Evolutionary conservation across 64 coral and sea anemone species (phyloP).

Genomic region (Dendronephthya gigantea): DNA sequence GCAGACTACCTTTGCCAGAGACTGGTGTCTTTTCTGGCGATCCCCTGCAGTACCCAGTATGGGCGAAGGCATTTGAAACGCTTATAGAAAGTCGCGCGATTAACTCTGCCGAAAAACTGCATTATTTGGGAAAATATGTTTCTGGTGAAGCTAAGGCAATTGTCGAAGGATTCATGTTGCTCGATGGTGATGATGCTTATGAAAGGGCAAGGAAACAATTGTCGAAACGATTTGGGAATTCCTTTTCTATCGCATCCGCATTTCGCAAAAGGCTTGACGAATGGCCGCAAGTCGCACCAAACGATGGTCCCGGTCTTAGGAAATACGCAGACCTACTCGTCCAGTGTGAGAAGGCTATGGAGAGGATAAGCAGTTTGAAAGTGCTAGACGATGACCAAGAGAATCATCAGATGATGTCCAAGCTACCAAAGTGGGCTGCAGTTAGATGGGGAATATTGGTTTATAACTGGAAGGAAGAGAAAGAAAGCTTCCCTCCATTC

Average conservation of each 20-base stretch:
- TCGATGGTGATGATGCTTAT: background rate
- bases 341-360: constrained; percentile 32
- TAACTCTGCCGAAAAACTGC: background rate
- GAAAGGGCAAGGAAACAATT: background rate
- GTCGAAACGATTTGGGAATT: background rate
- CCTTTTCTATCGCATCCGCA: background rate
- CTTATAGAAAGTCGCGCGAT: background rate
- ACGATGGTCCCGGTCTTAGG: background rate
- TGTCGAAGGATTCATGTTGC: background rate
- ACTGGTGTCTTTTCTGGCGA: background rate
- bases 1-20: background rate
- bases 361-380: constrained; percentile 24
- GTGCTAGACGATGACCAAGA: constrained; percentile 22
- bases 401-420: constrained; percentile 17
- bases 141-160: background rate
- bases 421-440: constrained; percentile 27
- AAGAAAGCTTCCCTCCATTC: constrained; percentile 18
- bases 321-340: constrained; percentile 34
- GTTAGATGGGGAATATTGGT: constrained; percentile 33
- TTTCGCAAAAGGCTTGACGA: background rate
- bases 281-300: background rate
- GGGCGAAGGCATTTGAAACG: background rate
- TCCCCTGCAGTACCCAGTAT: background rate
- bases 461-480: constrained; percentile 26
- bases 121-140: background rate